Conservation (phyloP, 2,888 invertebrate species). For the Ommatoiulus sabulosus region DNA sequence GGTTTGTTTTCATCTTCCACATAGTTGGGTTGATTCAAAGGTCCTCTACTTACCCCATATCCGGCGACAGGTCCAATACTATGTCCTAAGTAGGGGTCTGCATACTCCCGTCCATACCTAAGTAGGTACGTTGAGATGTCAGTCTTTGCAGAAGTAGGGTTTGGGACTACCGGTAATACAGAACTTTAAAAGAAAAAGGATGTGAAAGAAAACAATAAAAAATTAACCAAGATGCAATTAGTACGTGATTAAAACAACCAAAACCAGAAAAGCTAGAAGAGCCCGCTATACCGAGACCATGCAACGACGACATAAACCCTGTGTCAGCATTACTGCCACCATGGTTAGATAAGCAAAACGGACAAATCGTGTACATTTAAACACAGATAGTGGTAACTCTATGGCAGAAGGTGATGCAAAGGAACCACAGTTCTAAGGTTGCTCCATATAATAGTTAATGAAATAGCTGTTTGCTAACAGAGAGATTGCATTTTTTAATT, state of each 20-base stretch:
- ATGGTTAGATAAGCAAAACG: neutral
- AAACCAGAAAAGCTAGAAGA: conserved; percentile 48
- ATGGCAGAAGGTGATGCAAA: neutral
- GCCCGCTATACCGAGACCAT: neutral
- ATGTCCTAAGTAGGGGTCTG: conserved; percentile 93
- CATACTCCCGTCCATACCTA: conserved; percentile 86
- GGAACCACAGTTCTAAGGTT: neutral
- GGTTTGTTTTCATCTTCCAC: neutral
- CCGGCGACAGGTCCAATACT: conserved; percentile 97
- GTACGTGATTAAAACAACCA: conserved; percentile 55
- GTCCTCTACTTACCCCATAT: conserved; percentile 83
- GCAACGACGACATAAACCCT: neutral
- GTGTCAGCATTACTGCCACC: neutral
- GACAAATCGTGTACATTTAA: neutral
- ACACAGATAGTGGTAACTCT: neutral
- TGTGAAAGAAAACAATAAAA: conserved; percentile 59
- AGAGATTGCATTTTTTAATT: too few relatives aligned
- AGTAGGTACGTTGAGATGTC: conserved; percentile 63
- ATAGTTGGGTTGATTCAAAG: neutral
- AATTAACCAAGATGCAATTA: conserved; percentile 60
- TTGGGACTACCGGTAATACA: conserved; percentile 60
- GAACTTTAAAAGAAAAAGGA: conserved; percentile 64
- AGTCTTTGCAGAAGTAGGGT: conserved; percentile 61
- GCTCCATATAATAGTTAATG: too few relatives aligned
- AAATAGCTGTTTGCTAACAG: too few relatives aligned